Percentiles rank a stretch among this genome's conserved stretches.
Conservation (phyloP, 2,113 vertebrate genomes). For the Oncorhynchus clarkii region DNA sequence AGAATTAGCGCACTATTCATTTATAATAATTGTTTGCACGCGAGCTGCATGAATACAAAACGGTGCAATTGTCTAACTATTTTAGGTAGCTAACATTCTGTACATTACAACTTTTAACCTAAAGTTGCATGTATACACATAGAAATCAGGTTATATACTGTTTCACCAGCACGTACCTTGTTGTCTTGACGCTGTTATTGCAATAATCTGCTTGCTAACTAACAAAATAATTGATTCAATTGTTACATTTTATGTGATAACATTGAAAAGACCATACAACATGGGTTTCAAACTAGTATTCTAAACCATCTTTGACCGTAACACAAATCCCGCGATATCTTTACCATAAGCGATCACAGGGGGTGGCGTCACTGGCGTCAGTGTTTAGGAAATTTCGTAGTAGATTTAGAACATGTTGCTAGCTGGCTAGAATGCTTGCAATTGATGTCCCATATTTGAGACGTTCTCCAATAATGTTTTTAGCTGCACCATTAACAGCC, state of each 20-base stretch:
- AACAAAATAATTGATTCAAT: neutral
- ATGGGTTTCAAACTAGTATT: neutral
- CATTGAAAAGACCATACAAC: too few species aligned
- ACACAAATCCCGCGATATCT: constrained; percentile 13
- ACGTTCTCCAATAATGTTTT: neutral
- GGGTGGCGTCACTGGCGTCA: constrained; percentile 43
- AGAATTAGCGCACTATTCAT: constrained; percentile 20
- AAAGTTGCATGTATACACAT: too few species aligned
- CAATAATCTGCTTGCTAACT: neutral
- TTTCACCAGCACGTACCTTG: too few species aligned
- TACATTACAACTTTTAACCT: too few species aligned
- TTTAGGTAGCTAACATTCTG: neutral
- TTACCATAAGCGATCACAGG: neutral
- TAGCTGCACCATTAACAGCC: neutral
- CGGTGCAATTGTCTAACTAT: neutral
- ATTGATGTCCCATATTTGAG: constrained; percentile 18
- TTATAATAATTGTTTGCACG: neutral
- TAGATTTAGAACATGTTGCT: too few species aligned
- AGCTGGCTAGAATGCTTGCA: neutral
- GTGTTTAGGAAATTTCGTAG: neutral
- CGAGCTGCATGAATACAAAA: too few species aligned
- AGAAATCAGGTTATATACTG: too few species aligned
- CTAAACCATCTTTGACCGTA: too few species aligned
- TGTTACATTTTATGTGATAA: too few species aligned
- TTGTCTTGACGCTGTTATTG: too few species aligned